Base-by-base conservation (phyloP, 2,113 vertebrate genomes). In the Tursiops truncatus region DNA sequence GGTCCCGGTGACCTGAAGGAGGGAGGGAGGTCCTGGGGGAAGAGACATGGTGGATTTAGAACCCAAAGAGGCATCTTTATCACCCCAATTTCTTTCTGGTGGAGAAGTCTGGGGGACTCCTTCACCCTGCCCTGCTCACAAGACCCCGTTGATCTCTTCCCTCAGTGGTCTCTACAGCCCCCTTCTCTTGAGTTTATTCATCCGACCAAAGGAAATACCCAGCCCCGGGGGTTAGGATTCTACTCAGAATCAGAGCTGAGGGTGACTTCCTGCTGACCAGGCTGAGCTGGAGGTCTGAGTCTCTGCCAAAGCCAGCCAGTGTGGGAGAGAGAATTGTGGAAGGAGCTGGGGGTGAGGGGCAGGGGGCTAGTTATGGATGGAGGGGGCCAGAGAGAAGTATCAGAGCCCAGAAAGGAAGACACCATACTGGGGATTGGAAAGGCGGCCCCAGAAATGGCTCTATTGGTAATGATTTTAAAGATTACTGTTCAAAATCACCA, bases 1-100 rank as follows among this genome's bases (percentile, higher is more conserved):
- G 65, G 97, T 98, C 98, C 97, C n/a, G 13, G 97, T 95, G 97
- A 98, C 98, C 97, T 97, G 95, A 95, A 96, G 92, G 96, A 47
- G 96, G 96, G 92, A 94, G 83, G 97, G 93, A 91, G 26, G 92
- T 94, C 91, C 94, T 95, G 97, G 73, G 68, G 50, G 92, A 92
- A 97, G 96, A 97, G 65, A 53, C 18, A 1, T 65, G 91, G 92
- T 20, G 0, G 53, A 77, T 82, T 82, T 70, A 15, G 58, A 95
- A 82, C 68, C 68, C 67, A 63, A 97, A 97, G 87, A 76, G 62
- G 17, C 38, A 58, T 74, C 97, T 23, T n/a, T 9, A 3, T 25
- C 47, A 28, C 13, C 97, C 79, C 80, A 14, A 31, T 95, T 96
- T 93, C 76, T 89, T 87, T 73, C 65, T 23, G 38, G 18, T 71